Evolutionary conservation across 23 tunicate species (phyloP), one percentile per base, ranked within the genome.

Genomic region (Phallusia fumigata): DNA sequence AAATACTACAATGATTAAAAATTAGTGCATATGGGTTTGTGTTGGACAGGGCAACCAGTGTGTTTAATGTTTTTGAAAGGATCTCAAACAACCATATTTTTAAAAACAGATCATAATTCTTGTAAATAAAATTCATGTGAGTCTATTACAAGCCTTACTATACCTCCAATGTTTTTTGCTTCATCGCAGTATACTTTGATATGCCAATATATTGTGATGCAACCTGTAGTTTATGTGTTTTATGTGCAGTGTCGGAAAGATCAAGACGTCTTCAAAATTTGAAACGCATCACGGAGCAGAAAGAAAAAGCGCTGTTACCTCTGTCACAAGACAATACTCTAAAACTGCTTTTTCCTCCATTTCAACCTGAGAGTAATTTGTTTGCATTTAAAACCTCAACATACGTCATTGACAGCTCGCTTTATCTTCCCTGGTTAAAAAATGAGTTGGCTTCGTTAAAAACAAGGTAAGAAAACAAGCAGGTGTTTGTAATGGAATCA

Each of bases 401-500:
- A 49, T 84, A 76, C 51, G 35, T 53, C 32, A 76, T 84, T 58
- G 87, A 84, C 35, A 76, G 81, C 3, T n/a, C 65, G 0, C 33
- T 32, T 6, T 76, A 84, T 64, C 81, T 84, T 6, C 81, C 87
- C 31, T 84, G 87, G 87, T 30, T 84, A 75, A 52, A 10, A 35
- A 76, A 76, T 32, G n/a, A 64, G 32, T 31, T 84, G 47, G 28
- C 28, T 1, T 21, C 28, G 2, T 58, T 58, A 24, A 22, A 58
- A 58, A 58, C 26, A 22, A 58, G 69, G 69, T 58, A 40, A 40
- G 47, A 40, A 12, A n/a, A n/a, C n/a, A n/a, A n/a, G n/a, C n/a
- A n/a, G n/a, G n/a, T n/a, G n/a, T n/a, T n/a, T n/a, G n/a, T n/a
- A n/a, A n/a, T n/a, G n/a, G n/a, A n/a, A n/a, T n/a, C n/a, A n/a